Base-by-base conservation (phyloP, 2,888 invertebrate genomes). In the Caenorhabditis japonica region DNA sequence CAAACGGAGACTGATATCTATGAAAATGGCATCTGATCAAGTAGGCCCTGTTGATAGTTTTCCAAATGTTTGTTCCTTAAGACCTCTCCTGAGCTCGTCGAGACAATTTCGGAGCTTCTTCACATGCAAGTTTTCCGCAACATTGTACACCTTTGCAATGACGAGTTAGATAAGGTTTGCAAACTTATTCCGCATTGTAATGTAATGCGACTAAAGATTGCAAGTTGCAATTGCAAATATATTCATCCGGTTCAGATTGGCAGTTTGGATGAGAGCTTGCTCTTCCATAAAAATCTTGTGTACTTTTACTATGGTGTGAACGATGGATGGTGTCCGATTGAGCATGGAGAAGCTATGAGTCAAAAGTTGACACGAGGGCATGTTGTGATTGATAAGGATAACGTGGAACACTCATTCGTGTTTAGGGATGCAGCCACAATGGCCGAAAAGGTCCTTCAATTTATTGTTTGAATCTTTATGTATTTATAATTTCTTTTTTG, bases 371-470 rank as follows among this genome's bases (percentile, higher is more conserved):
- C 74, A 7, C 73, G 75, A 41, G 76, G 75, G 23, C 81, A 79
- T 34, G 84, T 84, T 12, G 59, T 80, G 10, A 58, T 84, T n/a
- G 83, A 84, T 46, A 75, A 83, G 23, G 60, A 74, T 15, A 73
- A 61, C 13, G 79, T 74, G 23, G 83, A 84, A 34, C 84, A 84
- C 47, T 82, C 83, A 2, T 84, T 84, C 52, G 82, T 83, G 12
- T 73, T 82, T 52, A 64, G 80, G 10, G 81, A 84, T 47, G 79
- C 80, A n/a, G 64, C 72, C 12, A 72, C 75, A 0, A 81, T 84
- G 74, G 84, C 84, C 4, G 70, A 76, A 27, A 75, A 82, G 34
- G 59, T 84, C 17, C 68, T 78, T 0, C 75, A 80, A 43, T 79
- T 76, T 30, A 74, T 77, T 66, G 60, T 59, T 13, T 75, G 49